These are phyloP conservation scores for Callochromis pleurospilus DNA, from an alignment of 2,113 vertebrate genomes.

Conservation along the genomic window DNA sequence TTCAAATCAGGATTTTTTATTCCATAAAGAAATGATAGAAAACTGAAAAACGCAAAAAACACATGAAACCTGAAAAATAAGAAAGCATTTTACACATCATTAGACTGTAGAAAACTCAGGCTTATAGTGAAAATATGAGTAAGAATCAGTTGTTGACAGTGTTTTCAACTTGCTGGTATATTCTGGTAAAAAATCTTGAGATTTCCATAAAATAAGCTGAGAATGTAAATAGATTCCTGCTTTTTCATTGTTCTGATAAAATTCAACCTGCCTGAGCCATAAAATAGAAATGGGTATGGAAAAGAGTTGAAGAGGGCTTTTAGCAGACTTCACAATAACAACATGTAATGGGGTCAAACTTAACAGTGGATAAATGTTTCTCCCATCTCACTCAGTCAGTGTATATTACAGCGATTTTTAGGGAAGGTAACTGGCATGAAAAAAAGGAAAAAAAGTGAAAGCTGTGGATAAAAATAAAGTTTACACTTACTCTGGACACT, in stretches of 20 bases:
- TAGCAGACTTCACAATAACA: background rate
- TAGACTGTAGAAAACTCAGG: background rate
- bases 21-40: background rate
- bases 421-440: background rate
- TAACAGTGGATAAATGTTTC: background rate
- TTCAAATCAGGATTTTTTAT: background rate
- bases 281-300: background rate
- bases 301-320: background rate
- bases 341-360: background rate
- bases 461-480: background rate
- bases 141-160: background rate
- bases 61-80: background rate
- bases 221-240: background rate
- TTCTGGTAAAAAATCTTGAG: background rate
- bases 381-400: background rate
- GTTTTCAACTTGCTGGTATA: background rate
- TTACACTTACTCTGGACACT: slow-evolving; percentile 89
- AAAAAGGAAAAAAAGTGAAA: accelerated
- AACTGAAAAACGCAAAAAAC: background rate
- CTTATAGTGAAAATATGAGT: background rate
- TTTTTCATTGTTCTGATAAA: background rate
- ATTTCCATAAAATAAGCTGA: background rate
- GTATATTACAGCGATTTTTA: background rate
- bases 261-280: background rate
- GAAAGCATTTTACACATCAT: background rate